These are phyloP conservation scores for Lottia gigantea DNA, from an alignment of 2,888 invertebrate species.

Conservation along the genomic window DNA sequence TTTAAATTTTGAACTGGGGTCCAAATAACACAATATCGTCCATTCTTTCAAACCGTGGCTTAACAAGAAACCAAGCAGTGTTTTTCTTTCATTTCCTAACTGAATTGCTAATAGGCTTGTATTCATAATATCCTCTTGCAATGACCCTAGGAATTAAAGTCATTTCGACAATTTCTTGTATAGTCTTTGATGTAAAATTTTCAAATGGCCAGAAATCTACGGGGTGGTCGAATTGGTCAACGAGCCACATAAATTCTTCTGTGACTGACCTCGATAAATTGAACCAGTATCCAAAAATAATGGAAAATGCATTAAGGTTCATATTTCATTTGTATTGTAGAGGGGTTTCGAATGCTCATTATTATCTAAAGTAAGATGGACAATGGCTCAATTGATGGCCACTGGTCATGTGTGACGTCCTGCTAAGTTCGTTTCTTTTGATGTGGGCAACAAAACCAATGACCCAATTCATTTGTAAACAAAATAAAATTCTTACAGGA, in stretches of 20 bases:
- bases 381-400: neutral
- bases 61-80: too few relatives aligned
- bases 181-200: too few relatives aligned
- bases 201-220: too few relatives aligned
- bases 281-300: neutral
- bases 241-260: neutral
- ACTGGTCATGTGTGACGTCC: neutral
- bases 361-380: neutral
- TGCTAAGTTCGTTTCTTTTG: neutral
- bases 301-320: constrained; percentile 6
- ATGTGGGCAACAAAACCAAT: neutral
- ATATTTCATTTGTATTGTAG: neutral
- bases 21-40: too few relatives aligned
- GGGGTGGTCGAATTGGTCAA: neutral
- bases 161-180: neutral
- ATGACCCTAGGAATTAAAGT: neutral
- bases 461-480: neutral
- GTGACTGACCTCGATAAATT: neutral
- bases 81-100: too few relatives aligned
- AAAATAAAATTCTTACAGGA: neutral
- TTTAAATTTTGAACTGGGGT: too few relatives aligned
- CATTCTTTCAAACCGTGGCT: too few relatives aligned
- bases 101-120: too few relatives aligned
- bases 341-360: neutral
- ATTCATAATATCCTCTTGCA: too few relatives aligned